Evolutionary conservation across 2,888 invertebrate genomes (phyloP), one percentile per base, ranked within the genome.

Genomic region (Yponomeuta evonymella): DNA sequence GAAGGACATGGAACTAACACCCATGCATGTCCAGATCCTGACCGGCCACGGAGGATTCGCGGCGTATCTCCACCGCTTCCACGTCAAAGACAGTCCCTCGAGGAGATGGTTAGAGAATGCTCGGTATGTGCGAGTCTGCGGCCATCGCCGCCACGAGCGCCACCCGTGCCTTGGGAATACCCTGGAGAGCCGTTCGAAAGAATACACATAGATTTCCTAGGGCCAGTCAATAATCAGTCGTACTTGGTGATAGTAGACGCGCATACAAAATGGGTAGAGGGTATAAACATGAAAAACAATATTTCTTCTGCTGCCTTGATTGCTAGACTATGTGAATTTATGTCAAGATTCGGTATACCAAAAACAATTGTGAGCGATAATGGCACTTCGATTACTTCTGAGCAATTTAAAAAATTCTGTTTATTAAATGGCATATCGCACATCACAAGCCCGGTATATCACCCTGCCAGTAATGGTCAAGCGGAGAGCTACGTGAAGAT

Each of bases 401-500:
- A 63, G 29, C 15, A 69, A 23, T 72, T 72, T 65, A 36, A 58
- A 30, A 4, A 51, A 9, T 72, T 72, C 68, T 72, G 72, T 36
- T 30, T 8, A 23, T 8, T 68, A 23, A 72, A 72, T 64, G 72
- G 72, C 15, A 72, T 72, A 30, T 11, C 12, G 11, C 72, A 70
- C n/a, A 10, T 72, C 1, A 72, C 72, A n/a, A 62, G 70, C 11
- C 69, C 72, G 2, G 33, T 68, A 1, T 72, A 70, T 58, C 65
- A 62, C 9, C 70, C 72, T 36, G 64, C 68, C 23, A 48, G 23
- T 48, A 29, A 11, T 48, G n/a, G 48, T 1, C 67, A 67, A n/a
- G 70, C 68, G n/a, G 72, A 72, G 29, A 69, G 48, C n/a, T 70
- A 11, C 36, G 72, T 72, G 8, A 72, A 72, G 67, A 72, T 72